These are phyloP conservation scores for Melanotus villosus DNA, from an alignment of 2,888 invertebrate genomes.

Conservation along the genomic window DNA sequence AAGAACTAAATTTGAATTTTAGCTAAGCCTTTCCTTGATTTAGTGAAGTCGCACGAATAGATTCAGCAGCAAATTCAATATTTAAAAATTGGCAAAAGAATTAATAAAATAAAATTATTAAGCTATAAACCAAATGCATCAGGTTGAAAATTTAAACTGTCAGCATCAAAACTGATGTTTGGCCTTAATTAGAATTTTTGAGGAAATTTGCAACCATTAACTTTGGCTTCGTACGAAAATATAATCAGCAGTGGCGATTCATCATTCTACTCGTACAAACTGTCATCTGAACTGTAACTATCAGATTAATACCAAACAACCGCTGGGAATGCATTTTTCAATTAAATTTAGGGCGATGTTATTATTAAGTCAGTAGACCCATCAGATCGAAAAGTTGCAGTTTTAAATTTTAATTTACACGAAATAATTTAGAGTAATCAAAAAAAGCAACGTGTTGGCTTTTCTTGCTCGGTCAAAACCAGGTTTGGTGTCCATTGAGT, in stretches of 20 bases:
- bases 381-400: too few species aligned
- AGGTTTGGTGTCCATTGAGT: constrained; percentile 4
- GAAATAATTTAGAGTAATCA: neutral
- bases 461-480: neutral
- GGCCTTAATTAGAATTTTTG: constrained; percentile 30
- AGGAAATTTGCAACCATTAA: constrained; percentile 33
- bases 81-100: too few species aligned
- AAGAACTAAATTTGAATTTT: too few species aligned
- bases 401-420: too few species aligned
- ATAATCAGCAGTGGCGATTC: constrained; percentile 29
- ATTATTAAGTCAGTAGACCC: too few species aligned
- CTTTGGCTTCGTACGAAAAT: constrained; percentile 29
- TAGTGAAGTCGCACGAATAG: too few species aligned
- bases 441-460: neutral
- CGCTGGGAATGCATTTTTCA: neutral
- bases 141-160: constrained; percentile 24
- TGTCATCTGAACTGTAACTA: constrained; percentile 7
- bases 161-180: constrained; percentile 28
- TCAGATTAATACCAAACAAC: constrained; percentile 5
- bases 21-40: too few species aligned
- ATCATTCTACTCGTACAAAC: constrained; percentile 9
- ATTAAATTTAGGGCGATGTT: too few species aligned
- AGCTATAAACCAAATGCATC: too few species aligned
- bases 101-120: too few species aligned
- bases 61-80: too few species aligned